These are phyloP conservation scores for Drosophila navojoa DNA, from an alignment of 1,140 invertebrate species.

Conservation along the genomic window DNA sequence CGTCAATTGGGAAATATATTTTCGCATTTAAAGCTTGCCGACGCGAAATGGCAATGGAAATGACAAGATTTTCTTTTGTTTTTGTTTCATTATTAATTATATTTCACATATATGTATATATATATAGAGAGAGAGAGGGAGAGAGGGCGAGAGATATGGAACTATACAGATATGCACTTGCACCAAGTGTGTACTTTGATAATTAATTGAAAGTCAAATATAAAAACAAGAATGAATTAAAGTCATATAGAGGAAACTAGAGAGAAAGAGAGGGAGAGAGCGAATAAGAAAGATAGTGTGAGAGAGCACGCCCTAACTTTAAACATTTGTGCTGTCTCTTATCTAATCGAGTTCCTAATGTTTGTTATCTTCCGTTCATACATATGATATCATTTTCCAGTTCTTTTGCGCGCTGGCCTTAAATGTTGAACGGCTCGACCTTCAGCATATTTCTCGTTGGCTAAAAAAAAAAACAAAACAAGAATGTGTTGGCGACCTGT, in stretches of 20 bases:
- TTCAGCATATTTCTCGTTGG: constrained; percentile 64
- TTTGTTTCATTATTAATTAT: constrained; percentile 16
- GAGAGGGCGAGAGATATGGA: no score
- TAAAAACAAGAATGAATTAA: constrained; percentile 12
- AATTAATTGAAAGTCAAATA: constrained; percentile 64
- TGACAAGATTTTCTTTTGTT: constrained; percentile 64
- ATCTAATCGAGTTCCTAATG: constrained; percentile 62
- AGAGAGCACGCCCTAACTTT: constrained; percentile 23
- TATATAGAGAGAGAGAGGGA: not conserved
- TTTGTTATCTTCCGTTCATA: constrained; percentile 67
- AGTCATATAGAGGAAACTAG: no score
- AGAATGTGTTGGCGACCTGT: constrained; percentile 22
- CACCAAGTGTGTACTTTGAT: constrained; percentile 33
- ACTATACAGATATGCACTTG: constrained; percentile 13
- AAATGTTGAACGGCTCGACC: constrained; percentile 55
- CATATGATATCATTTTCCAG: constrained; percentile 72
- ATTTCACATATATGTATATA: not conserved
- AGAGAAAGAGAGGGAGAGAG: no score
- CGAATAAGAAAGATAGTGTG: not conserved
- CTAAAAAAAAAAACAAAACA: constrained; percentile 19
- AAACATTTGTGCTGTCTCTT: constrained; percentile 41
- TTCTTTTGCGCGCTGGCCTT: constrained; percentile 38
- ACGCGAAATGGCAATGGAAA: constrained; percentile 57
- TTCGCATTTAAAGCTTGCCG: constrained; percentile 30
- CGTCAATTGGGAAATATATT: constrained; percentile 62